These are phyloP conservation scores for Ditylenchus dipsaci DNA, from an alignment of 1,140 invertebrate genomes.

Conservation along the genomic window DNA sequence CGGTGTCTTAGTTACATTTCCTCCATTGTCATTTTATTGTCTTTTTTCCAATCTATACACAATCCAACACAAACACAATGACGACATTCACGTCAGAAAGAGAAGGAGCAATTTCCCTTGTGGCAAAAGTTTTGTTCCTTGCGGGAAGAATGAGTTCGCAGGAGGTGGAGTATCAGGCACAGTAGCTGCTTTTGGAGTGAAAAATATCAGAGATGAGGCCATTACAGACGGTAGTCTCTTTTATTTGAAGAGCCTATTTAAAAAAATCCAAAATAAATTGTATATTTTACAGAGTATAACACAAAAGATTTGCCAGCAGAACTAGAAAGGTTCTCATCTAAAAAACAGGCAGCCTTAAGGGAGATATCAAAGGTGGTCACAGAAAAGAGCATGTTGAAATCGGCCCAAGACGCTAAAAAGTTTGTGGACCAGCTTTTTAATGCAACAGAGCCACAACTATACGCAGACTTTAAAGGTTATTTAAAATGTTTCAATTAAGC, in stretches of 20 bases:
- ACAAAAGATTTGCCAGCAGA: not conserved
- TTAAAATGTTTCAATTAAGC: no score
- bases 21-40: no score
- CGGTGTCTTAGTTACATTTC: no score
- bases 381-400: constrained; percentile 23
- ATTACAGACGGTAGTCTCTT: not conserved
- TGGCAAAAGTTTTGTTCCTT: constrained; percentile 49
- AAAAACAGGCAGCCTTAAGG: constrained; percentile 17
- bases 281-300: constrained; percentile 1
- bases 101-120: constrained; percentile 51
- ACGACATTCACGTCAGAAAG: constrained; percentile 24
- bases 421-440: constrained; percentile 45
- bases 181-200: constrained; percentile 4
- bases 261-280: constrained; percentile 1
- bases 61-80: not conserved
- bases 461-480: constrained; percentile 32
- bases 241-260: not conserved
- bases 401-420: constrained; percentile 32
- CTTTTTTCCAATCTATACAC: no score
- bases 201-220: constrained; percentile 5
- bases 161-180: constrained; percentile 2
- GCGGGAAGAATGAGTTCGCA: constrained; percentile 26
- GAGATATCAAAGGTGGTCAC: constrained; percentile 19
- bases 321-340: constrained; percentile 18
- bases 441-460: constrained; percentile 36